Base-by-base conservation (phyloP, 2,888 invertebrate genomes). In the Oligia fasciuncula region DNA sequence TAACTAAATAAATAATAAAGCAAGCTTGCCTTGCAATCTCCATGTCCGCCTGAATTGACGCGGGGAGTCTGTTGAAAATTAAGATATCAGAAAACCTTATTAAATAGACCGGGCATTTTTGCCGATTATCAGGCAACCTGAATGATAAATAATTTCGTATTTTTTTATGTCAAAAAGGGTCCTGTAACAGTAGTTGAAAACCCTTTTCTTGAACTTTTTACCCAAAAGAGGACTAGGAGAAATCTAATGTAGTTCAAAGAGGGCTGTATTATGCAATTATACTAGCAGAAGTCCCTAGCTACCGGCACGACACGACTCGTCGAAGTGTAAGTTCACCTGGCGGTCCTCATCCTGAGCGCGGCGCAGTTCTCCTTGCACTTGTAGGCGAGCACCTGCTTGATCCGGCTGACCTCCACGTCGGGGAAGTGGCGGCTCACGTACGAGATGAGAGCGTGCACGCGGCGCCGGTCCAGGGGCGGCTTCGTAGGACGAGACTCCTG, bases 351-450 rank as follows among this genome's bases (percentile, higher is more conserved):
- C 94, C 98, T 96, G 82, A 98, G 97, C 88, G 98, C 98, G 71
- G 98, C 98, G 90, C 98, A 98, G 95, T 98, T 98, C 94, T 98
- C 98, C 96, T 98, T 98, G 94, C 98, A 98, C 95, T 98, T 98
- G 95, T 98, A 98, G 49, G 98, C 98, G 89, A 98, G 96, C 88
- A 98, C 98, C 94, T 98, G 98, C 94, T 98, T 98, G 93, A 98
- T 98, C 91, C 98, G 97, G 95, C 98, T 98, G 92, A 98, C 98
- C 95, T 98, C 98, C 43, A 98, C 97, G 92, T 97, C 97, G 60
- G 98, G 98, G 96, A 98, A 98, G 92, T 98, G 97, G 72, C 97
- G 97, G 92, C 98, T 98, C 89, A 98, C 98, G 95, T 98, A 98
- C 72, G 98, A 98, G 94, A 98, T 98, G 93, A 98, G 98, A 72